Evolutionary conservation across 1,140 invertebrate genomes (phyloP), one percentile per base, ranked within the genome.

Genomic region (Drosophila dunni): DNA sequence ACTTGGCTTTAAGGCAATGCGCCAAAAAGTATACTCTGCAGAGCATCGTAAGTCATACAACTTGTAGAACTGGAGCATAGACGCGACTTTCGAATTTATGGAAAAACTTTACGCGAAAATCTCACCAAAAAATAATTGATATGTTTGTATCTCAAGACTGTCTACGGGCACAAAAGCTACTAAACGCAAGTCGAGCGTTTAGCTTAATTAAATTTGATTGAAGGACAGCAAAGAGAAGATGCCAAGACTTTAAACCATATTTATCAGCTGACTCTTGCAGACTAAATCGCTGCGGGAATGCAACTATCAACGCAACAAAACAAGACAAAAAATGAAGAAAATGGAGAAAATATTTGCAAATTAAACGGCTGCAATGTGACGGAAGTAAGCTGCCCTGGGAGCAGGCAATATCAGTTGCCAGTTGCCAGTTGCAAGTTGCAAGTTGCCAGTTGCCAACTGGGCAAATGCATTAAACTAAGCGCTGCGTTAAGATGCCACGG

Each of bases 381-480:
- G 81, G 81, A 84, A 84, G 74, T 75, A 78, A 84, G 78, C 74
- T 74, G 61, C 67, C 61, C 20, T n/a, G 48, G 15, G 36, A 38
- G 20, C 48, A 20, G 38, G 11, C 40, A 42, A 42, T 42, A 13
- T 10, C 11, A 46, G 44, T 51, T 51, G 29, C 24, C 11, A 46
- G 44, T 51, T 51, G 29, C 24, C 50, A 53, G 50, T 53, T 53
- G 6, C n/a, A 7, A 7, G 13, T 53, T 13, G 29, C 33, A 1
- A 51, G 50, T n/a, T 9, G 7, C 36, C 36, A 64, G 51, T 34
- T 57, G n/a, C 45, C 65, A 48, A 48, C 54, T 36, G 76, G 58
- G 77, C 73, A 84, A 81, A 84, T 83, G 57, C 81, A 81, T 84
- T 85, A 81, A 81, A 70, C 78, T 81, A 85, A 81, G 81, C 81